phyloP scores from a whole-genome alignment of 2,113 vertebrate genomes.

The Dromiciops gliroides region DNA sequence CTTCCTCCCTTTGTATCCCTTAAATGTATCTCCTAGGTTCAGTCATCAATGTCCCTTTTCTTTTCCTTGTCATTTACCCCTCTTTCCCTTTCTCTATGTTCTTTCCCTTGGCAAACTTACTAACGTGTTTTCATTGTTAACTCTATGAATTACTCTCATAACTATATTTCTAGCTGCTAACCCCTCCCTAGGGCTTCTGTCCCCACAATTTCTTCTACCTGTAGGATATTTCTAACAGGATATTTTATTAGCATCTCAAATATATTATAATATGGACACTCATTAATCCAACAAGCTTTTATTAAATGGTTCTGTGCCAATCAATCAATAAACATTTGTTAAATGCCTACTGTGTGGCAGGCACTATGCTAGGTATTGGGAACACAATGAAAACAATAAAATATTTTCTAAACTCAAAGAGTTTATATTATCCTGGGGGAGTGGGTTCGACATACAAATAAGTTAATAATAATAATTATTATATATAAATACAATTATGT shows the following conservation, averaged over 20 bases:
- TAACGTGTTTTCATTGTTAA: constrained; percentile 15
- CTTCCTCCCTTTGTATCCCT: not conserved
- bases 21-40: constrained; percentile 26
- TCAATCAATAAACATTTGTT: not conserved
- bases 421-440: too few species aligned
- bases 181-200: constrained; percentile 15
- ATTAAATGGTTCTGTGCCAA: not conserved
- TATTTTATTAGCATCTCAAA: not conserved
- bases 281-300: not conserved
- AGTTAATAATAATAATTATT: too few species aligned
- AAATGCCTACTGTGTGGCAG: not conserved
- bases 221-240: not conserved
- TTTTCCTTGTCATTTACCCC: not conserved
- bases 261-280: not conserved
- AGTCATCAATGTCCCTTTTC: constrained; percentile 5
- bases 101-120: constrained; percentile 11
- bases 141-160: not conserved
- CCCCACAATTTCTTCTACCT: not conserved
- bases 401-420: not conserved
- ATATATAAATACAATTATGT: too few species aligned
- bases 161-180: not conserved
- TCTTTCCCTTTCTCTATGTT: not conserved
- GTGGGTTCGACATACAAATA: too few species aligned
- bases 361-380: not conserved
- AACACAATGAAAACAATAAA: not conserved